Base-by-base conservation (phyloP, 1,140 invertebrate species). In the Zaprionus vittiger region DNA sequence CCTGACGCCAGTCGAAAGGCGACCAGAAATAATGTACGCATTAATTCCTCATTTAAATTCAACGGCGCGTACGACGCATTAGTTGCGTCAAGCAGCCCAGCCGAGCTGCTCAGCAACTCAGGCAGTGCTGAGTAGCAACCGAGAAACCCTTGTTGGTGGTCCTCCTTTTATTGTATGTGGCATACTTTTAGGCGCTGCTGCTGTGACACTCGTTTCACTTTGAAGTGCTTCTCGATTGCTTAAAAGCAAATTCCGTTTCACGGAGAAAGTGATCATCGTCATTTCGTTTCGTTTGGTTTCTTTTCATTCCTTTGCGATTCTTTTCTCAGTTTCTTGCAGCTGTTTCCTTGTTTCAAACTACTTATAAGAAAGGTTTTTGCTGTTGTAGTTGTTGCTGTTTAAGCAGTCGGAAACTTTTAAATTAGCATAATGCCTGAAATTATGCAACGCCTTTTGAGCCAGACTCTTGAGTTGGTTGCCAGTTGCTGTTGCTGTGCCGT, bases 11-110 rank as follows among this genome's bases (percentile, higher is more conserved):
- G 37, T 37, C 37, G 66, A 69, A 37, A 70, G 52, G 67, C 59
- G 31, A 41, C 54, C 65, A 67, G 73, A 81, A 90, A 90, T 91
- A 90, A 90, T 86, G 86, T 85, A 91, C 82, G 82, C 86, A 92
- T 92, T 92, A 92, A 92, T 92, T 92, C 91, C 87, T 91, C 91
- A 92, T 92, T 92, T 92, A 92, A 92, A 92, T 92, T 92, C 91
- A 92, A 89, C 82, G 89, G 80, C 91, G 91, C 91, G 91, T 92
- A 92, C 91, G 79, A 83, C 78, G 91, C 86, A 92, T 92, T 92
- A 92, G 91, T 91, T 91, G 81, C 59, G 66, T 80, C 77, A 61
- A 75, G 66, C 70, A 54, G 17, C 12, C 38, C 68, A 24, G 52
- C 44, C 38, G 24, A 41, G 31, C 59, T 14, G 1, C 11, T 12